Conservation (phyloP, 2,797 vertebrate genomes). For the Acipenser oxyrinchus region DNA sequence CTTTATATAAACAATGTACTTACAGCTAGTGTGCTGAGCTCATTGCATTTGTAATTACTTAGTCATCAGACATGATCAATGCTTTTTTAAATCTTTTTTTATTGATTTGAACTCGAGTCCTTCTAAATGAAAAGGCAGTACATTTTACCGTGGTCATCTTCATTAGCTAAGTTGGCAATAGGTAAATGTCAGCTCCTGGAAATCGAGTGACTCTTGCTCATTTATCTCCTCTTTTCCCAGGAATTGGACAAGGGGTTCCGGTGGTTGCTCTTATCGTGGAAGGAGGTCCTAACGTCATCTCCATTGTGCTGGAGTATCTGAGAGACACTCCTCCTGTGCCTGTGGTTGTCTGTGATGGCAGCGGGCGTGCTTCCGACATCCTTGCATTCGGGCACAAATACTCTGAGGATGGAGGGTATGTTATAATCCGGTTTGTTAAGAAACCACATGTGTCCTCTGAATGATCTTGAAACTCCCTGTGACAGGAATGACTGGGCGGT, state of each 20-base stretch:
- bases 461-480: too few species aligned
- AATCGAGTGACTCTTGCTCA: neutral
- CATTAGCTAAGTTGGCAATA: too few species aligned
- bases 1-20: too few species aligned
- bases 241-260: constrained; percentile 93
- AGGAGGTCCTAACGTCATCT: constrained; percentile 95
- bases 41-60: too few species aligned
- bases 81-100: too few species aligned
- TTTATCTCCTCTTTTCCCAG: constrained; percentile 49
- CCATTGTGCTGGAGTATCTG: constrained; percentile 94
- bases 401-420: constrained; percentile 95
- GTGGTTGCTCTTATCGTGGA: constrained; percentile 96
- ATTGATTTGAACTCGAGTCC: too few species aligned
- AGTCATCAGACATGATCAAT: too few species aligned
- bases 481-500: too few species aligned
- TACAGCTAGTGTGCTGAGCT: too few species aligned
- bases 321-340: constrained; percentile 93
- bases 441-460: too few species aligned
- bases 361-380: constrained; percentile 92
- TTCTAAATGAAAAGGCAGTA: too few species aligned
- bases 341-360: constrained; percentile 94
- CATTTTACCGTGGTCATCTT: too few species aligned
- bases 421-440: constrained; percentile 3
- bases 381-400: constrained; percentile 98
- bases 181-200: neutral